These are phyloP conservation scores for Melitaea athalia DNA, from an alignment of 2,888 invertebrate species.

Conservation along the genomic window DNA sequence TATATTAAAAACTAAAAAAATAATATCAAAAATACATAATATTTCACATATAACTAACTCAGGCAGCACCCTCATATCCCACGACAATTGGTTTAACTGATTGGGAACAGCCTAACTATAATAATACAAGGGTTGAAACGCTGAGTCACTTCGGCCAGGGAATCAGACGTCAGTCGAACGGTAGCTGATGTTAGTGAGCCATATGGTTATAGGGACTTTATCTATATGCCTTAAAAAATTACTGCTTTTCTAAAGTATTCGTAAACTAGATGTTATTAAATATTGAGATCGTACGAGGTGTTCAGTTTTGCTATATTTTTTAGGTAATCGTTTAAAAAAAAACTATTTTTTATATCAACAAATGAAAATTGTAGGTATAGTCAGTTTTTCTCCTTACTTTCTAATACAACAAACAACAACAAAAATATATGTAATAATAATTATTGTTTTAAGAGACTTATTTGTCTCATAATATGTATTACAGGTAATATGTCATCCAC, in stretches of 20 bases:
- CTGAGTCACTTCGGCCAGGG: conserved; percentile 62
- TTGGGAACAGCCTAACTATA: conserved; percentile 31
- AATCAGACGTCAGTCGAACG: conserved; percentile 52
- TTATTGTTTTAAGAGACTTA: too few relatives aligned
- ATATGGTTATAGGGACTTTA: conserved; percentile 51
- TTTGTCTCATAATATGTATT: too few relatives aligned
- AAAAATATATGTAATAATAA: too few relatives aligned
- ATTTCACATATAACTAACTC: neutral
- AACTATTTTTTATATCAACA: too few relatives aligned
- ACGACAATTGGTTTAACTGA: conserved; percentile 38
- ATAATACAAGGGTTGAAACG: conserved; percentile 48
- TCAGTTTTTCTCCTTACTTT: neutral
- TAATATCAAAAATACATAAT: neutral
- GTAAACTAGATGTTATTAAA: neutral
- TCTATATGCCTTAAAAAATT: conserved; percentile 28
- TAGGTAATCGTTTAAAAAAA: too few relatives aligned
- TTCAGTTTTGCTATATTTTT: too few relatives aligned
- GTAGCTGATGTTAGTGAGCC: conserved; percentile 58
- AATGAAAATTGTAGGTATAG: too few relatives aligned
- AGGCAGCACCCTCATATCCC: conserved; percentile 30
- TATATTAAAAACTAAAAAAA: neutral
- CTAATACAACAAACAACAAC: neutral
- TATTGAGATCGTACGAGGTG: neutral
- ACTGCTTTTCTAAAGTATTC: neutral
- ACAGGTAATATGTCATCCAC: too few relatives aligned